These are phyloP conservation scores for Pantherophis vulpinus DNA, from an alignment of 2,797 vertebrate genomes.

Conservation along the genomic window DNA sequence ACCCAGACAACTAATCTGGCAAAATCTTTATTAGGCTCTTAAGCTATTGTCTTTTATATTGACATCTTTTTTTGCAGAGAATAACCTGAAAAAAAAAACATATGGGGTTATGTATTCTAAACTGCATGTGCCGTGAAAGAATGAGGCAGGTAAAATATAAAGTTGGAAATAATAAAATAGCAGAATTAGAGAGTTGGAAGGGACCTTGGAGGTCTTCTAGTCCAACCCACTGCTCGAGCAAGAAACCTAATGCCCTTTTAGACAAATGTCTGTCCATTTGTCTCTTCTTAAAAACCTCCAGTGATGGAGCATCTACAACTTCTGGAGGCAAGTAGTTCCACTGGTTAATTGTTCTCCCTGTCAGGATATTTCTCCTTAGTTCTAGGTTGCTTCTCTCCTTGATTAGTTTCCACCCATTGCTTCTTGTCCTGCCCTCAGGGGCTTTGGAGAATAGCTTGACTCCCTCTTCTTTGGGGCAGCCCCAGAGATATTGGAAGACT, in stretches of 20 bases:
- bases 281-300: background rate
- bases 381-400: too few species aligned
- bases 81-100: background rate
- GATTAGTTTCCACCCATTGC: too few species aligned
- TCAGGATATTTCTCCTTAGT: background rate
- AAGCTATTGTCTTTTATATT: background rate
- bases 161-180: background rate
- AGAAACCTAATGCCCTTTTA: background rate
- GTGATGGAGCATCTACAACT: accelerated
- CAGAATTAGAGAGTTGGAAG: background rate
- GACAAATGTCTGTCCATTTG: background rate
- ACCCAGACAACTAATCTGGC: background rate
- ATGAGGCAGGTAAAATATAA: background rate
- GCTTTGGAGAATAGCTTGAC: too few species aligned
- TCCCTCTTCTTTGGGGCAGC: too few species aligned
- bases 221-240: background rate
- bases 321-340: accelerated
- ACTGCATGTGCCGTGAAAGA: background rate
- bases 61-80: conserved; percentile 1
- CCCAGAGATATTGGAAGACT: too few species aligned
- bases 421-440: too few species aligned
- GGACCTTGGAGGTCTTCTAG: background rate
- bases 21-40: background rate
- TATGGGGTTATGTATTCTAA: background rate
- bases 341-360: background rate